phyloP scores from a whole-genome alignment of 35 echinoderm and acorn worm species.

The Apostichopus parvimensis region DNA sequence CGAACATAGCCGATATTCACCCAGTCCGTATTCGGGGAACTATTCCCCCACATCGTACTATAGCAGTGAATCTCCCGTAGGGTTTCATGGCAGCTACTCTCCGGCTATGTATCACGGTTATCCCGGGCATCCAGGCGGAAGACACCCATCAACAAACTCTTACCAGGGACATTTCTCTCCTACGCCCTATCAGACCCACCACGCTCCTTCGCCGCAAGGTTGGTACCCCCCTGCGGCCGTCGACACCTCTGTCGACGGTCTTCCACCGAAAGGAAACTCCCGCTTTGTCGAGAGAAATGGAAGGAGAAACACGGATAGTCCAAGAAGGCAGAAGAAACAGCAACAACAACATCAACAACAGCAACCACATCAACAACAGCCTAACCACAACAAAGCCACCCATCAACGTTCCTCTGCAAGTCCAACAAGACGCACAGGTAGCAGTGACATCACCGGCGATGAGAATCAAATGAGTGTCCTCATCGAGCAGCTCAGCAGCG shows the following conservation, averaged over 20 bases:
- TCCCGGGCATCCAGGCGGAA: neutral
- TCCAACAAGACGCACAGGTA: slow-evolving; percentile 14
- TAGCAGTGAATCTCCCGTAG: neutral
- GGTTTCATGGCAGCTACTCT: slow-evolving; percentile 20
- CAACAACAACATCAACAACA: neutral
- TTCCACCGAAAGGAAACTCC: slow-evolving; percentile 27
- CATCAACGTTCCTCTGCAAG: neutral
- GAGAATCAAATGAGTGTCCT: slow-evolving; percentile 83
- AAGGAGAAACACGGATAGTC: slow-evolving; percentile 41
- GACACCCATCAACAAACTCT: neutral
- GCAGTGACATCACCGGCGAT: neutral
- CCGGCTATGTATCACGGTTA: slow-evolving; percentile 12
- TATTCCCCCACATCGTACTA: slow-evolving; percentile 15
- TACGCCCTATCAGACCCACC: slow-evolving; percentile 20
- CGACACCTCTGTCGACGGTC: slow-evolving; percentile 13
- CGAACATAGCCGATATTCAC: slow-evolving; percentile 21
- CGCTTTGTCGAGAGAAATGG: slow-evolving; percentile 6
- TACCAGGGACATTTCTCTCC: slow-evolving; percentile 48
- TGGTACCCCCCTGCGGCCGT: slow-evolving; percentile 9
- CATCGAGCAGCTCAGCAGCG: slow-evolving; percentile 86
- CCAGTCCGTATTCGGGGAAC: slow-evolving; percentile 37
- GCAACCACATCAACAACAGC: neutral
- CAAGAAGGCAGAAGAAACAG: slow-evolving; percentile 30
- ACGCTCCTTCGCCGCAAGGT: slow-evolving; percentile 7
- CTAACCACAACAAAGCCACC: neutral